These are phyloP conservation scores for Bhutanitis thaidina DNA, from an alignment of 2,888 invertebrate species.

Conservation along the genomic window DNA sequence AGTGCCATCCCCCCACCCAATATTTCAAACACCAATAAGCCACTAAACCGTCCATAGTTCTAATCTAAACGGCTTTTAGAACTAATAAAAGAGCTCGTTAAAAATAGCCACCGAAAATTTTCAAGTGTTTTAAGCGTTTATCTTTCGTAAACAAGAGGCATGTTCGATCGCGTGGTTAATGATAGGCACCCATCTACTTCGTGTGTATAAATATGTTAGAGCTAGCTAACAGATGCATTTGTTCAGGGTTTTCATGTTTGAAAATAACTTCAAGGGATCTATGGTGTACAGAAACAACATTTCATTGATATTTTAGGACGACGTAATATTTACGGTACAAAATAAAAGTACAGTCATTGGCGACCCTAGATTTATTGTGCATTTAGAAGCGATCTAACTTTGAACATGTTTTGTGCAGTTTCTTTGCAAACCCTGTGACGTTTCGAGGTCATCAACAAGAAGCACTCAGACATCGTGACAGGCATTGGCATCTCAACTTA, in stretches of 20 bases:
- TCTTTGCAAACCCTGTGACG: too few relatives aligned
- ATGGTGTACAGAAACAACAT: neutral
- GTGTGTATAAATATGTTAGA: conserved; percentile 50
- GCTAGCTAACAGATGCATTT: conserved; percentile 41
- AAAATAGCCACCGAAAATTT: conserved; percentile 75
- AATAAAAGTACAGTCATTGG: too few relatives aligned
- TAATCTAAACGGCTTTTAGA: conserved; percentile 79
- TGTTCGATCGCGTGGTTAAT: conserved; percentile 48
- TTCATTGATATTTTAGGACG: too few relatives aligned
- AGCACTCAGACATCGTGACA: too few relatives aligned
- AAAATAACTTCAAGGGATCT: conserved; percentile 1
- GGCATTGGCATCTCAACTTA: too few relatives aligned
- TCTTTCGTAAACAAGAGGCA: conserved; percentile 63
- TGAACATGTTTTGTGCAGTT: too few relatives aligned
- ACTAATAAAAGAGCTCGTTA: conserved; percentile 75
- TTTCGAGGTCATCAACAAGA: too few relatives aligned
- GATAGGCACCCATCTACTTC: conserved; percentile 65
- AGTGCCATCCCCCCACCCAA: conserved; percentile 63
- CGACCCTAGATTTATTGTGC: too few relatives aligned
- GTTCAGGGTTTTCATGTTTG: conserved; percentile 36
- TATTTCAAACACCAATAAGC: conserved; percentile 71
- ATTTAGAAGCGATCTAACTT: too few relatives aligned
- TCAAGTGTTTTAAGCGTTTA: conserved; percentile 57
- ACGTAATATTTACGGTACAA: too few relatives aligned
- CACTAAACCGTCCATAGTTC: conserved; percentile 50